phyloP scores from a whole-genome alignment of 2,113 vertebrate species.

The Rallus limicola region DNA sequence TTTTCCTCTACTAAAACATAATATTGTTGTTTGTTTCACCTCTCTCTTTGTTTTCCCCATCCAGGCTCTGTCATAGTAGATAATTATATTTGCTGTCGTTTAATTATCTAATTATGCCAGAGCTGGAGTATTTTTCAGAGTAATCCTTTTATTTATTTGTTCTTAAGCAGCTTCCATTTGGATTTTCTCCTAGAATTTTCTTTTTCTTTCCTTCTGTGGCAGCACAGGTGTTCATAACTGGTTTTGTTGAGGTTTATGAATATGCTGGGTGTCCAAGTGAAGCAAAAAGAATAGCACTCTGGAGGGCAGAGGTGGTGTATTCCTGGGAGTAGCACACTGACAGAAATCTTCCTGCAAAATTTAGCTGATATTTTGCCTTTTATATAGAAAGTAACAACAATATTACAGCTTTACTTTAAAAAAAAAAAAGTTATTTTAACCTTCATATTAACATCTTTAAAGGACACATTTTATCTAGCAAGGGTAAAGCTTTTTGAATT shows the following conservation, averaged over 20 bases:
- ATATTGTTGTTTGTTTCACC: not conserved
- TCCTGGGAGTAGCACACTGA: not conserved
- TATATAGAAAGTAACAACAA: not conserved
- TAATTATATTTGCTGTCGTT: constrained; percentile 21
- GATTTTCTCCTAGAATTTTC: not conserved
- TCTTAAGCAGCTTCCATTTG: not conserved
- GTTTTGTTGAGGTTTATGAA: not conserved
- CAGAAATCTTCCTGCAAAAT: not conserved
- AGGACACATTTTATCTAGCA: not conserved
- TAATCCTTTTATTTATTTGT: not conserved
- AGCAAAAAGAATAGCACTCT: not conserved
- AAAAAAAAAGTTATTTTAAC: not conserved
- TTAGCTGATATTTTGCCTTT: not conserved
- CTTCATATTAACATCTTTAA: not conserved
- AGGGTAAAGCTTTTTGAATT: not conserved
- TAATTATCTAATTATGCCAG: constrained; percentile 41
- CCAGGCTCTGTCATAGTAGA: not conserved
- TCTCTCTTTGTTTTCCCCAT: not conserved
- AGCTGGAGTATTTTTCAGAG: not conserved
- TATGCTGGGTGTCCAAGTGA: not conserved
- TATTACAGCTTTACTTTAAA: not conserved
- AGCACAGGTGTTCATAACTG: not conserved
- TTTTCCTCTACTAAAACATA: not conserved
- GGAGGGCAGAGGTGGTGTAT: not conserved
- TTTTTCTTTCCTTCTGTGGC: not conserved